Percentiles rank a stretch among this genome's conserved stretches.
phyloP scores from a whole-genome alignment of 2,113 vertebrate species.

The Gorsachius goisagi region DNA sequence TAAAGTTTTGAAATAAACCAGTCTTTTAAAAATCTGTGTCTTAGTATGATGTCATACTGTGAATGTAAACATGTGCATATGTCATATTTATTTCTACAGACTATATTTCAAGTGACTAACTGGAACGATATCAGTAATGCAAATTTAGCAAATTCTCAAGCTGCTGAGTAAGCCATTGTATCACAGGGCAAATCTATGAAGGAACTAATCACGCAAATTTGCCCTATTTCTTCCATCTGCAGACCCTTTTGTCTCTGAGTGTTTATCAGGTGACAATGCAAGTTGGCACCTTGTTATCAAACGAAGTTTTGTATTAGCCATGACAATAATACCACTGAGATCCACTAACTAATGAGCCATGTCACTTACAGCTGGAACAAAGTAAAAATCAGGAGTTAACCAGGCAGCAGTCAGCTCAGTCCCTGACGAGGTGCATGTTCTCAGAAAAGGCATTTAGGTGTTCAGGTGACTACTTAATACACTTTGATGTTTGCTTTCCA shows the following conservation, averaged over 20 bases:
- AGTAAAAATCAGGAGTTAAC: not conserved
- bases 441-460: not conserved
- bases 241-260: not conserved
- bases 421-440: not conserved
- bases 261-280: not conserved
- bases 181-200: not conserved
- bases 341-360: not conserved
- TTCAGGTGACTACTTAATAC: not conserved
- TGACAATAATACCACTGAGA: not conserved
- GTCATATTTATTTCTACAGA: constrained; percentile 43
- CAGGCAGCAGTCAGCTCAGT: not conserved
- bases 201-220: constrained; percentile 18
- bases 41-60: constrained; percentile 51
- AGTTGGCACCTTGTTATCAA: not conserved
- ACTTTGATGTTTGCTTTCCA: not conserved
- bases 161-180: not conserved
- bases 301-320: not conserved
- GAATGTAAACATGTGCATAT: constrained; percentile 55
- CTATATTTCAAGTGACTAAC: constrained; percentile 55
- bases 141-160: constrained; percentile 52
- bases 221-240: not conserved
- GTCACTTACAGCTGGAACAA: not conserved
- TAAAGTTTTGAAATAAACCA: constrained; percentile 58
- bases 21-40: constrained; percentile 23
- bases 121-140: constrained; percentile 28